Evolutionary conservation across 30 jellyfish, hydroid and myxozoan genomes (phyloP), one percentile per base, ranked within the genome.

Genomic region (Pseudorhiza aurosa): DNA sequence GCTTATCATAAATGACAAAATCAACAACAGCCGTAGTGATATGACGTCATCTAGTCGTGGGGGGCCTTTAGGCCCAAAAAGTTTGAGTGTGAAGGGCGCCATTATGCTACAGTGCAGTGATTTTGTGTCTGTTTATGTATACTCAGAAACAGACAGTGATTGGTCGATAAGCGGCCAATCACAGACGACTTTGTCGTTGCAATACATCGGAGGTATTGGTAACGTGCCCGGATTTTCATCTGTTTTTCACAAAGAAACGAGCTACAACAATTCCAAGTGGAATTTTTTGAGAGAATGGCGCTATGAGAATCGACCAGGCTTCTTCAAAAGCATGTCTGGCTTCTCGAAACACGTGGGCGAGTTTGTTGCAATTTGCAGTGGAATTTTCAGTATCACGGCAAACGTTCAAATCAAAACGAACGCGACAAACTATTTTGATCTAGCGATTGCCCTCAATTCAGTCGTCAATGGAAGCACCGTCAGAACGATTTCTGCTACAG

Each of bases 91-190:
- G 4, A 39, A 58, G 33, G 97, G 97, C 2, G 80, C 88, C 21
- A 12, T 85, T 28, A 58, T 63, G 25, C 68, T 90, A 40, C 89
- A 74, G 10, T 5, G 65, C 12, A 77, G 59, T 22, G 94, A 90
- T 47, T 37, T 32, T 62, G 82, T 83, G 27, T 84, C 97, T 8
- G 94, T 84, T 62, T 85, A 75, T 49, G 90, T 90, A n/a, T 68
- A 39, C 44, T 90, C 97, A 3, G 96, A 83, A 31, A 50, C 40
- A 11, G 97, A 83, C 63, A 55, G 51, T 24, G 82, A 72, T 72
- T 90, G 97, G 97, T 32, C 80, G 46, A 45, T 90, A 22, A 65
- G 57, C 42, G 97, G 97, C 75, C 70, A 58, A n/a, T 72, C 97
- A 27, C 85, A 83, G 53, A 55, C 96, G 2, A 58, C 97, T 24